phyloP scores from a whole-genome alignment of 2,113 vertebrate species.

The Monopterus albus region DNA sequence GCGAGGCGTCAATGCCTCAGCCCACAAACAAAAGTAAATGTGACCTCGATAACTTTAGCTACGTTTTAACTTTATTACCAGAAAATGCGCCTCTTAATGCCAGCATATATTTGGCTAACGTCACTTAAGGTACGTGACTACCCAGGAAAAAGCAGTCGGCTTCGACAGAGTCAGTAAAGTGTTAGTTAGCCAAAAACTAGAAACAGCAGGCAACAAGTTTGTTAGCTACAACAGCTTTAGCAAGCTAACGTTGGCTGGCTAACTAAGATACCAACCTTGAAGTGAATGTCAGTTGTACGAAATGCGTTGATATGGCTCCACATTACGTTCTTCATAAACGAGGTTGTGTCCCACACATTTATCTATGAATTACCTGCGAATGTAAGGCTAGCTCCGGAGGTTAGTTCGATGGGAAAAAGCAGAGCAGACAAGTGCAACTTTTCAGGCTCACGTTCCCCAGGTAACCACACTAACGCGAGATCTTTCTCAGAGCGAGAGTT shows the following conservation, averaged over 20 bases:
- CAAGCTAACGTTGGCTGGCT: constrained; percentile 43
- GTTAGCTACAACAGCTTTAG: constrained; percentile 50
- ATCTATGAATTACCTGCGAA: background rate
- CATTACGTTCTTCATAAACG: background rate
- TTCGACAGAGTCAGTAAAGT: background rate
- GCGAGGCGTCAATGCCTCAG: constrained; percentile 45
- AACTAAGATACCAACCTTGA: constrained; percentile 37
- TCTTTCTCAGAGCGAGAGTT: background rate
- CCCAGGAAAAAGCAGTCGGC: accelerated
- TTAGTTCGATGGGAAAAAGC: constrained; percentile 38
- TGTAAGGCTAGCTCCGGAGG: background rate
- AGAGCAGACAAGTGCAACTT: constrained; percentile 42
- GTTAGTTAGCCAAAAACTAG: background rate
- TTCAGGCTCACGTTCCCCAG: constrained; percentile 74
- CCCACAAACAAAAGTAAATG: constrained; percentile 25
- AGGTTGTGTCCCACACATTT: background rate
- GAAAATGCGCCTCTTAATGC: background rate
- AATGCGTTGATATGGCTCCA: background rate
- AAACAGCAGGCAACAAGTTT: constrained; percentile 2
- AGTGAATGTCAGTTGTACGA: background rate
- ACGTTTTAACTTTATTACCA: background rate
- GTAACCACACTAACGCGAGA: constrained; percentile 82
- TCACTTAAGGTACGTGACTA: background rate
- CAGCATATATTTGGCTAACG: too few relatives aligned
- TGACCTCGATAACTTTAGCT: constrained; percentile 6